These are phyloP conservation scores for Drosophila ustulata DNA, from an alignment of 2,888 invertebrate genomes.

Conservation along the genomic window DNA sequence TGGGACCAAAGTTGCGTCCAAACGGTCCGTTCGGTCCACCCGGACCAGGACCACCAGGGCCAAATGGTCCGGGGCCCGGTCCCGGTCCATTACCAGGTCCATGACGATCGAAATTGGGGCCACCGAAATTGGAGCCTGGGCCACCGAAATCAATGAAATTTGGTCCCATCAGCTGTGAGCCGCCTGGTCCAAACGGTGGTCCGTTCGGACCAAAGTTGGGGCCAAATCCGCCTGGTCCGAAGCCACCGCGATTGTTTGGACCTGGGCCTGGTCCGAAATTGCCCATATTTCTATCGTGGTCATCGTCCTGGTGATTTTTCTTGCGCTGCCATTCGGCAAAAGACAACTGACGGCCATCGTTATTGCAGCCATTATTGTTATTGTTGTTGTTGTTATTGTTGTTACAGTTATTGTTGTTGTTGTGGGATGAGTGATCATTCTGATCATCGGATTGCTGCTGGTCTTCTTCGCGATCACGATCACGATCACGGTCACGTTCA, in stretches of 20 bases:
- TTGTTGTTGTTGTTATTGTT: slow-evolving; percentile 27
- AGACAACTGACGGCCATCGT: slow-evolving; percentile 55
- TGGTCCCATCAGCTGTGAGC: slow-evolving; percentile 34
- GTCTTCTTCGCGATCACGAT: slow-evolving; percentile 14
- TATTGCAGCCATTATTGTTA: slow-evolving; percentile 12
- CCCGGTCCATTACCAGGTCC: slow-evolving; percentile 14
- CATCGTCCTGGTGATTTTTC: slow-evolving; percentile 45
- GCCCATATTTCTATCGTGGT: neutral
- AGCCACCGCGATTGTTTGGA: slow-evolving; percentile 11
- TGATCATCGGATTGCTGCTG: slow-evolving; percentile 27
- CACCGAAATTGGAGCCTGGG: slow-evolving; percentile 28
- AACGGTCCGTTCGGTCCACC: slow-evolving; percentile 43
- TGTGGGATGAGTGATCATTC: slow-evolving; percentile 10
- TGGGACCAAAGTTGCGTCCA: slow-evolving; percentile 41
- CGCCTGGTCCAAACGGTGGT: slow-evolving; percentile 16
- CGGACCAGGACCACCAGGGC: slow-evolving; percentile 1
- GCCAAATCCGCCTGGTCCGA: slow-evolving; percentile 10
- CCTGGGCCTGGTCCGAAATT: slow-evolving; percentile 12
- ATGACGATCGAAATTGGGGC: slow-evolving; percentile 31
- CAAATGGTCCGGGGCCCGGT: slow-evolving; percentile 26
- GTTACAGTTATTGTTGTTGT: slow-evolving; percentile 20
- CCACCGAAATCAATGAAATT: slow-evolving; percentile 46
- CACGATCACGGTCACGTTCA: slow-evolving; percentile 37
- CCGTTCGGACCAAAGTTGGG: slow-evolving; percentile 31
- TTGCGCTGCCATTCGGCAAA: slow-evolving; percentile 78